Evolutionary conservation across 2,888 invertebrate genomes (phyloP), one percentile per base, ranked within the genome.

Genomic region (Amblyjoppa proteus): DNA sequence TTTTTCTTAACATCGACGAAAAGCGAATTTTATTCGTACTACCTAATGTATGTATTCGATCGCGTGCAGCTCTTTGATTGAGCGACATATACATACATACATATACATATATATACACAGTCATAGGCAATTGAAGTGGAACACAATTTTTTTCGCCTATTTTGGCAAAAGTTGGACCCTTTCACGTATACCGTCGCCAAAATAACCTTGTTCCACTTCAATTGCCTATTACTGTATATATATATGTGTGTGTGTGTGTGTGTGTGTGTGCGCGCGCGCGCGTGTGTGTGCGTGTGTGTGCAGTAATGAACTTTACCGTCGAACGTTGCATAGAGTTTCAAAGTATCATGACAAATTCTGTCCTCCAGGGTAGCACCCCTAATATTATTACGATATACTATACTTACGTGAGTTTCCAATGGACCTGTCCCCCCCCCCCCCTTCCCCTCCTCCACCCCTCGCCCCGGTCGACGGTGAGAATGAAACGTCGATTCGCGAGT

Each of bases 291-390:
- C 20, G 20, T 20, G 20, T 20, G 20, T 20, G 20, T 28, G 58
- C 58, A 58, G 25, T 58, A 58, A 58, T 25, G 25, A 58, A 34
- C 71, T 41, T 20, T 25, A 51, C 64, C 76, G 51, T 73, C 68
- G 69, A 81, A 41, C 53, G 45, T 77, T 49, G 41, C 64, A 64
- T 76, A 76, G 58, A 81, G 13, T 84, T 84, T 84, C 61, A 20
- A 73, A 66, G 64, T 70, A 64, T 78, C 69, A 74, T 56, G 66
- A 77, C 75, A 80, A 85, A 85, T 83, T 85, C 79, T 82, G 82
- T 85, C 83, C 85, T 85, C 85, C 85, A 85, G 83, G 71, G 85
- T 85, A 75, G 75, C 74, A 49, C 31, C 74, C 78, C 53, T 78
- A 81, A 69, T 85, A 81, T 74, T 84, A 81, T 85, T 78, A 79